Evolutionary conservation across 2,797 vertebrate species (phyloP), one percentile per base, ranked within the genome.

Genomic region (Myotis myotis): DNA sequence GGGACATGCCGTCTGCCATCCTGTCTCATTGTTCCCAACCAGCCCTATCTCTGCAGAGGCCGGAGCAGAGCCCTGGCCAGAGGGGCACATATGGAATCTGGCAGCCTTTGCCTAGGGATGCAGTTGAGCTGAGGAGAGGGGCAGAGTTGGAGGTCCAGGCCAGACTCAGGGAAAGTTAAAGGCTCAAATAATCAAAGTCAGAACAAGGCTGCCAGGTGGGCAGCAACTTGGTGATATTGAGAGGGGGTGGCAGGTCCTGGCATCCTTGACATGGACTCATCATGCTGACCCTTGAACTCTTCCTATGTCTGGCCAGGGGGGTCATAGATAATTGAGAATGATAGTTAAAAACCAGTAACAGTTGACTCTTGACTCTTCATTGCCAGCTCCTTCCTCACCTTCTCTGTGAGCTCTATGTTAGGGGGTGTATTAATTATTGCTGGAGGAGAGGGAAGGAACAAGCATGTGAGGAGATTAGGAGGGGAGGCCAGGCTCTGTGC

Each of bases 1-100:
- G 0, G 4, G 25, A 68, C 22, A 8, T 1, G 0, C 13, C 0
- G 0, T 38, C 75, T 70, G 36, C 19, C 28, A 6, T 13, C 51
- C 22, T n/a, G 60, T 6, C 38, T 53, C 6, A 1, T 23, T 30
- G 25, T 12, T 87, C 49, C 36, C 1, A 3, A 1, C 51, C 4
- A 3, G 47, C 47, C 30, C 0, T 20, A 5, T 44, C 47, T 84
- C 30, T 47, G 8, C 44, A 51, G 80, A 62, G 6, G 53, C 38
- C 62, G 82, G 15, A 71, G 44, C 66, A 80, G n/a, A 66, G 33
- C 25, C 23, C 28, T 76, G 44, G 33, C 75, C 68, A 78, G 38
- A 38, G 57, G 51, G 30, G 13, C 3, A 3, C n/a, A 8, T 2
- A 8, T 2, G 38, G 55, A 57, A 22, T 53, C 33, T 20, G 16